Percentiles rank a stretch among this genome's conserved stretches.
Evolutionary conservation across 2,797 vertebrate genomes (phyloP).

Genomic region (Novumbra hubbsi): DNA sequence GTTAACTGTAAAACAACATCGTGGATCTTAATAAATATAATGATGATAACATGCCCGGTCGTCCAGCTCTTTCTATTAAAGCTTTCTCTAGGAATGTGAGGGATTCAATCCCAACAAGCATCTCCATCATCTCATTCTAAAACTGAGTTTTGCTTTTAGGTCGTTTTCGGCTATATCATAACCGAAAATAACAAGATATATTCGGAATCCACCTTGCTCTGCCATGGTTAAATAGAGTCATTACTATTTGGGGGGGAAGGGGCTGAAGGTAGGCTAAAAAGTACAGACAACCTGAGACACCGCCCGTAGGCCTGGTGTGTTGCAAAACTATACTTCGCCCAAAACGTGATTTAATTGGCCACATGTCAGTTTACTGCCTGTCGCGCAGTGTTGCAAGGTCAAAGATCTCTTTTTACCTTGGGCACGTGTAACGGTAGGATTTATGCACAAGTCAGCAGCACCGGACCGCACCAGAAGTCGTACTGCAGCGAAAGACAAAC

Average conservation of each 20-base stretch:
- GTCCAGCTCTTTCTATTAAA: too few relatives aligned
- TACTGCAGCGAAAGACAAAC: slow-evolving; percentile 45
- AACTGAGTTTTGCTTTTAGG: not conserved
- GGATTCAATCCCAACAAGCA: too few relatives aligned
- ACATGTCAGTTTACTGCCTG: slow-evolving; percentile 46
- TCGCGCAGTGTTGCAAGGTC: slow-evolving; percentile 69
- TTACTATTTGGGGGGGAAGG: not conserved
- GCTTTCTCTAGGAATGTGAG: too few relatives aligned
- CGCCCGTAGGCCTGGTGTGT: not conserved
- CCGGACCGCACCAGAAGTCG: slow-evolving; percentile 54
- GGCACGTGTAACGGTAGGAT: slow-evolving; percentile 60
- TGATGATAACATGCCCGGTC: too few relatives aligned
- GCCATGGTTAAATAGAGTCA: not conserved
- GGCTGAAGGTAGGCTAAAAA: not conserved
- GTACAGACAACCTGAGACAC: not conserved
- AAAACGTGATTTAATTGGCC: slow-evolving; percentile 39
- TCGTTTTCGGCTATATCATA: not conserved
- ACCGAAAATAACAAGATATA: not conserved
- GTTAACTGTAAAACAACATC: too few relatives aligned
- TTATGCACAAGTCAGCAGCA: slow-evolving; percentile 74
- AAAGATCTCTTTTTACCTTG: slow-evolving; percentile 76
- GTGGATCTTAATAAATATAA: too few relatives aligned
- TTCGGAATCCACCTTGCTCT: not conserved
- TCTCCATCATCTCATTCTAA: too few relatives aligned
- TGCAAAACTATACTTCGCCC: not conserved